Base-by-base conservation (phyloP, 2,113 vertebrate species). In the Callithrix jacchus region DNA sequence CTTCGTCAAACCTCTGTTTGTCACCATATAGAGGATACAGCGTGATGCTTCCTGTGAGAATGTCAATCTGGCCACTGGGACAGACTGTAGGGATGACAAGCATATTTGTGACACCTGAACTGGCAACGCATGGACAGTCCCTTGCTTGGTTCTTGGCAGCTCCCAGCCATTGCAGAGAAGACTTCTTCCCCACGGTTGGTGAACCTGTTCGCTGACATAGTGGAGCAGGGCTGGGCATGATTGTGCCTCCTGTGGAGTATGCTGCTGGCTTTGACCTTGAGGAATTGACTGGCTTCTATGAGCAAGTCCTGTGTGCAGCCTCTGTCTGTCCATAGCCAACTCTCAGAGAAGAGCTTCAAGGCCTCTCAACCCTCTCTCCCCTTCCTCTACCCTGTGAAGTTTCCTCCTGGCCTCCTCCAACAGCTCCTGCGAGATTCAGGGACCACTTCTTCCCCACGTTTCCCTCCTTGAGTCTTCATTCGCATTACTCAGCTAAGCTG, bases 381-480 rank as follows among this genome's bases (percentile, higher is more conserved):
- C 8, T 8, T 32, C 74, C 25, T 40, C 37, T 21, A 30, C 6
- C 5, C 7, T 2, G 8, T 17, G 42, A 1, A 2, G 25, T 3
- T 71, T 61, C 61, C 73, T 47, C 58, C 56, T 58, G 86, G 25
- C 80, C 12, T 61, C 14, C 23, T 49, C 18, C 18, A 12, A 42
- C 11, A 54, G 30, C 35, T 18, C 5, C 18, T 11, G 6, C 0
- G 2, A 70, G 76, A 32, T 71, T n/a, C 30, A 66, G 49, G 32
- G 23, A 11, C 11, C 35, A 17, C 9, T 40, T 23, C 54, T 42
- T 85, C 23, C 49, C 54, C 35, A 11, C 25, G 23, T 11, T 8
- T 12, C 35, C 23, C 30, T 42, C 14, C 17, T 21, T 1, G 14
- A 8, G 5, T 21, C 71, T 40, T 40, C n/a, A 3, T 54, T 25